phyloP scores from a whole-genome alignment of 2,888 invertebrate species.

The Melinopterus prodromus region DNA sequence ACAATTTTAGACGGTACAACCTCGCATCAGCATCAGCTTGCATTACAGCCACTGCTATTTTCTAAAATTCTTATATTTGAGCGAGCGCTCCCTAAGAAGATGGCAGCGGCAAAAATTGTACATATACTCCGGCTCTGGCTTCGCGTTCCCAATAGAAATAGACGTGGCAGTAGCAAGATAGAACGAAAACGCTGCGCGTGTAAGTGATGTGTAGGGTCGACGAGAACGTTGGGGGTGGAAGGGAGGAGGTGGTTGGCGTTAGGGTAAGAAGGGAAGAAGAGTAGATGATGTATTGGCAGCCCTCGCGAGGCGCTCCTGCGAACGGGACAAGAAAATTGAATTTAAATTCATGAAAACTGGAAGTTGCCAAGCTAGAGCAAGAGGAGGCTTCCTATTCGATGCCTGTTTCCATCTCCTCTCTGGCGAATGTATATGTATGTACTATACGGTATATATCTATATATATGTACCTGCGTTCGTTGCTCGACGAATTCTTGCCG shows the following conservation, averaged over 20 bases:
- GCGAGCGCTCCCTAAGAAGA: not conserved
- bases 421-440: not conserved
- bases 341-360: slow-evolving; percentile 60
- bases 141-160: not conserved
- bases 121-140: not conserved
- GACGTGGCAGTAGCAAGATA: not conserved
- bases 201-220: slow-evolving; percentile 5
- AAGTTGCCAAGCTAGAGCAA: slow-evolving; percentile 52
- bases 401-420: slow-evolving; percentile 22
- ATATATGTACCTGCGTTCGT: not conserved
- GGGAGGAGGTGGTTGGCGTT: not conserved
- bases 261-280: slow-evolving; percentile 44
- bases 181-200: slow-evolving; percentile 40
- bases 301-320: slow-evolving; percentile 49
- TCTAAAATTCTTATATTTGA: not conserved
- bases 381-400: slow-evolving; percentile 41
- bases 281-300: slow-evolving; percentile 58
- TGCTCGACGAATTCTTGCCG: not conserved
- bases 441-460: not conserved
- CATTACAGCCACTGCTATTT: not conserved
- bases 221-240: slow-evolving; percentile 13
- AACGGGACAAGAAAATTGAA: slow-evolving; percentile 59
- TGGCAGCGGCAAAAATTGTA: not conserved
- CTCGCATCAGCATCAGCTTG: not conserved
- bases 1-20: too few species aligned